Base-by-base conservation (phyloP, 2,113 vertebrate species). In the Nematolebias whitei region DNA sequence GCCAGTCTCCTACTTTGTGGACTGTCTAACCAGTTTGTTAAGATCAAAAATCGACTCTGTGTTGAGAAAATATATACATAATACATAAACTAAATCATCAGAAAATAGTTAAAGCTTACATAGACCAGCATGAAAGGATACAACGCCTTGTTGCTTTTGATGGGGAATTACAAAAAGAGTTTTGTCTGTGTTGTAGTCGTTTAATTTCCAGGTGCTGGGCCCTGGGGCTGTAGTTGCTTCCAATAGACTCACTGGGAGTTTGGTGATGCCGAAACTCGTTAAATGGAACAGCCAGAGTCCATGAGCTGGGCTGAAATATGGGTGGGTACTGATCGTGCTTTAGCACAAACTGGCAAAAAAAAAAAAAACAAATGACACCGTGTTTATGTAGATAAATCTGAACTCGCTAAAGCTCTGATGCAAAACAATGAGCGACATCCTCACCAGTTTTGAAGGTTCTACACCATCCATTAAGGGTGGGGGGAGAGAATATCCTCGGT, bases 201-300 rank as follows among this genome's bases (percentile, higher is more conserved):
- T 58, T 82, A 39, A 96, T 71, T 55, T 88, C 96, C 54, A 97
- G 84, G 62, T 94, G 67, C 38, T 20, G 85, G 10, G 94, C 94
- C 4, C 12, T 68, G 9, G 66, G 90, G 18, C 92, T 93, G 57
- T 94, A 98, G 79, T 98, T 96, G 80, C 95, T 98, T 63, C 89
- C 96, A 53, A 97, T 95, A 63, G 93, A 94, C 70, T 97, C 93
- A 55, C 93, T 95, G 0, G 91, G 95, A 41, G 86, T 93, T 16
- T 92, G 85, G 66, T 87, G 76, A 73, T 87, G 71, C 6, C 26
- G 43, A 41, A 90, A 91, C 19, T 98, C 96, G 85, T 97, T 98
- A 81, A 93, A 95, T 0, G 96, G 96, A 55, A 77, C 92, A 8
- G 94, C 93, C 71, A 88, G 66, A 18, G 88, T 95, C 93, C 91